Evolutionary conservation across 2,888 invertebrate genomes (phyloP), one percentile per base, ranked within the genome.

Genomic region (Acleris laterana): DNA sequence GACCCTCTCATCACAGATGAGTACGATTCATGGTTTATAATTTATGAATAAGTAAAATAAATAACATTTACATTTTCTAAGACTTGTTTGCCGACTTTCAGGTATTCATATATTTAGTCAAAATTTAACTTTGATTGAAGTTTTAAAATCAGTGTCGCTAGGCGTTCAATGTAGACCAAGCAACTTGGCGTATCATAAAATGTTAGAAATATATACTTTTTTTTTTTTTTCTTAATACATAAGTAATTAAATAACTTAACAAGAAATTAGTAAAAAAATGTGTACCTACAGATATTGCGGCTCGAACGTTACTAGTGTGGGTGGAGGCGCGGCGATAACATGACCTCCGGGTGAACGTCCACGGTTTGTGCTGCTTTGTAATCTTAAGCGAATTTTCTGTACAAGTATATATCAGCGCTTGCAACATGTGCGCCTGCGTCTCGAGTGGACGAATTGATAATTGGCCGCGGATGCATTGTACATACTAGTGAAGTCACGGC

Each of bases 311-410:
- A 53, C 32, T 20, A 50, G 38, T 13, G 59, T 53, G 53, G 53
- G 53, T 53, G 49, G 59, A 20, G 20, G 48, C 25, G 19, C 17
- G 17, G 56, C 13, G 59, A 59, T 59, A 59, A 59, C 38, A 25
- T 6, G 59, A 38, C 20, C 50, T 59, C 59, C 59, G 59, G 58
- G 49, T 50, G 59, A 59, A 50, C 38, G 59, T 50, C 59, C 49
- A 59, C 44, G 44, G 44, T n/a, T 49, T 32, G 32, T 49, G 38
- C 42, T 20, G 38, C 20, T 38, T 50, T 20, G 19, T 50, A 19
- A 17, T 49, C 49, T 19, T 49, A 49, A 49, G 9, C 16, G 22
- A n/a, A 46, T 25, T 46, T 25, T 25, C 6, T 46, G 11, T 17
- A 6, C 17, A 5, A 11, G 9, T 13, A 20, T 46, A 44, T 46